Conservation (phyloP, 2,888 invertebrate genomes). For the Meteorus colon region DNA sequence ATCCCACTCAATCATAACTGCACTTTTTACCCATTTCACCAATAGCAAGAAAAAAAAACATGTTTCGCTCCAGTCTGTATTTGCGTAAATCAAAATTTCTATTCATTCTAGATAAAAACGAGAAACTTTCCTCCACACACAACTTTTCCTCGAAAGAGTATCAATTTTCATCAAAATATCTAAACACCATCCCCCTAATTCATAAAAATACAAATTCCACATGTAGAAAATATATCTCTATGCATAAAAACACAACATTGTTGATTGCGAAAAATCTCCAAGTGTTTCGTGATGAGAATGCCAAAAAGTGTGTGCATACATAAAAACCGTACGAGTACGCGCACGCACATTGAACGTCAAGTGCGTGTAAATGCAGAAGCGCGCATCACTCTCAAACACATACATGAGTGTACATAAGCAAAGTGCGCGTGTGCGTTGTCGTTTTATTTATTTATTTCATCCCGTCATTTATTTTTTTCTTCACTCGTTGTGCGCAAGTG, state of each 20-base stretch:
- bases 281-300: conserved; percentile 26
- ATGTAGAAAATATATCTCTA: not conserved
- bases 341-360: conserved; percentile 30
- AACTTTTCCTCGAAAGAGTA: too few species aligned
- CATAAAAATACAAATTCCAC: too few species aligned
- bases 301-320: conserved; percentile 7
- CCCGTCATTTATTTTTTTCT: not conserved
- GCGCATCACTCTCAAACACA: conserved; percentile 11
- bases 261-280: conserved; percentile 20
- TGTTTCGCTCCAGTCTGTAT: too few species aligned
- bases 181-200: too few species aligned
- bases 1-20: too few species aligned
- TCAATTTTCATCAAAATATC: too few species aligned
- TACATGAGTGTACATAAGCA: not conserved
- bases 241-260: not conserved
- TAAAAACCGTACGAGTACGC: conserved; percentile 8
- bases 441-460: not conserved
- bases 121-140: too few species aligned
- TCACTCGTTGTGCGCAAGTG: not conserved
- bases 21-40: too few species aligned
- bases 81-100: too few species aligned
- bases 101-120: too few species aligned
- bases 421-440: not conserved
- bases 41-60: too few species aligned
- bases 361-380: conserved; percentile 36